Base-by-base conservation (phyloP, 2,888 invertebrate species). In the Abrostola tripartita region DNA sequence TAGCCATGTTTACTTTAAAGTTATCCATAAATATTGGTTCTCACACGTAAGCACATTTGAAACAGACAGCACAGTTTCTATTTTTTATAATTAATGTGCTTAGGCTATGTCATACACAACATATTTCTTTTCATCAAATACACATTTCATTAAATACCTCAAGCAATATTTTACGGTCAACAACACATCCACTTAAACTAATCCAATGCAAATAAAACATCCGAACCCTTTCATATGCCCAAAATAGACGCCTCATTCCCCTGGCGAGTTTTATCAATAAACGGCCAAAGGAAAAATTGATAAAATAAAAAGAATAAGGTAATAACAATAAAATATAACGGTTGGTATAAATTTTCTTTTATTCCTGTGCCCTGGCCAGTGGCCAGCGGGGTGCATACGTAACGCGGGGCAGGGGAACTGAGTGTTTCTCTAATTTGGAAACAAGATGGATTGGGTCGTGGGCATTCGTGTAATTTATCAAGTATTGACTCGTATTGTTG, bases 281-380 rank as follows among this genome's bases (percentile, higher is more conserved):
- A 68, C 63, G 63, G 81, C 71, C 79, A 72, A 79, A 81, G 76
- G 83, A 84, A 87, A 83, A 87, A 85, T 87, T 88, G 88, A 90
- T 90, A 90, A 88, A 89, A 91, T 87, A 87, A 85, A 87, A 84
- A 78, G 78, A 79, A 81, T 81, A 81, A 71, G 74, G 88, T 85
- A 85, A 91, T 92, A 92, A 91, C 91, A 91, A 91, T 92, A 92
- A 92, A 92, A 90, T 84, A 92, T 91, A 92, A 91, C 90, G 87
- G 88, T 89, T 87, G 85, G 74, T 72, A 79, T 79, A 79, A 79
- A 90, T 90, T 88, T 82, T 75, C 85, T 81, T 88, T 87, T 90
- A 88, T 89, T 87, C 86, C 81, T 49, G 60, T 81, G 81, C 81
- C 72, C 84, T 85, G 87, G 85, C 82, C 85, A 84, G 78, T 85